A percentile compares a stretch with the other conserved stretches of the same genome.
These are phyloP conservation scores for Emesis furor DNA, from an alignment of 2,888 invertebrate genomes.

Conservation along the genomic window DNA sequence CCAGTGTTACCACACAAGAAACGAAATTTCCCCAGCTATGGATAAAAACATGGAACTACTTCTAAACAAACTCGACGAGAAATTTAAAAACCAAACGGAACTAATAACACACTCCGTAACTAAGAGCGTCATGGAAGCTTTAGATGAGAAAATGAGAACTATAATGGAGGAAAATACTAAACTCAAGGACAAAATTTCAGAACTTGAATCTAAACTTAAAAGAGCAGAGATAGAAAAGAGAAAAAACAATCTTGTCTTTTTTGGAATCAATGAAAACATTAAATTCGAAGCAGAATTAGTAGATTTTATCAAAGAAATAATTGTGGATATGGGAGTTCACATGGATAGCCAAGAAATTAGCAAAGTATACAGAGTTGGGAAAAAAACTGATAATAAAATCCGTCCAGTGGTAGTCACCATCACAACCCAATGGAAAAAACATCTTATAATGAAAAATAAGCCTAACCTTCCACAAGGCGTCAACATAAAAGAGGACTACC, in stretches of 20 bases:
- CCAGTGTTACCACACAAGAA: not conserved
- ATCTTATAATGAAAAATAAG: conserved; percentile 20
- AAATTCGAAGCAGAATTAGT: conserved; percentile 26
- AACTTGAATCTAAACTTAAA: not conserved
- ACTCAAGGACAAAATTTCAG: not conserved
- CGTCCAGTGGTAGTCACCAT: conserved; percentile 48
- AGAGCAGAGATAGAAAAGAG: not conserved
- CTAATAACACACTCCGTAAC: conserved; percentile 45
- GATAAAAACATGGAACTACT: conserved; percentile 44
- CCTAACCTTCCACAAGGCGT: conserved; percentile 2
- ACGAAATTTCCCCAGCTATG: conserved; percentile 11
- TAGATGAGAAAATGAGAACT: conserved; percentile 48
- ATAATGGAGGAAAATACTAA: not conserved
- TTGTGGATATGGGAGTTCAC: conserved; percentile 29
- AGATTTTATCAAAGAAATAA: conserved; percentile 24
- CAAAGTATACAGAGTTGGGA: conserved; percentile 41
- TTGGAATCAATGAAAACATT: not conserved
- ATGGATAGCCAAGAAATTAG: conserved; percentile 42
- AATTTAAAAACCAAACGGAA: conserved; percentile 45
- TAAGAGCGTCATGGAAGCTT: conserved; percentile 44
- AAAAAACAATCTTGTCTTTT: not conserved
- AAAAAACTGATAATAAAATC: conserved; percentile 32
- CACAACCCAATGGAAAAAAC: conserved; percentile 55
- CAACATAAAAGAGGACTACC: not conserved
- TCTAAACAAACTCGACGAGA: conserved; percentile 45